Percentiles rank a stretch among this genome's conserved stretches.
Conservation (phyloP, 2,888 invertebrate species). For the Sinelater perroti region DNA sequence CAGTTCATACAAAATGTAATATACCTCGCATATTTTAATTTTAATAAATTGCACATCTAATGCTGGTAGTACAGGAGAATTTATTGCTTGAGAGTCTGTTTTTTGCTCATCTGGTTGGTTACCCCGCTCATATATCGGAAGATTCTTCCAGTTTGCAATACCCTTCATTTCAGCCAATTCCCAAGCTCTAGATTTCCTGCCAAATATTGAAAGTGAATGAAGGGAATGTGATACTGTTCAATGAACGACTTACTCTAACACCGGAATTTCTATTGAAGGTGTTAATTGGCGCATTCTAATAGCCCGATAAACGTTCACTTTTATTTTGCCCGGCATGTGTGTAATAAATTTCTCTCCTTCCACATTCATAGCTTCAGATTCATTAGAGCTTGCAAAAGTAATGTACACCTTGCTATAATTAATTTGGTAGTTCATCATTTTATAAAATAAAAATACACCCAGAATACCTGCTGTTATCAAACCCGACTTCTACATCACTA, state of each 20-base stretch:
- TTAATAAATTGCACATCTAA: constrained; percentile 68
- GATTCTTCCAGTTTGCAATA: constrained; percentile 23
- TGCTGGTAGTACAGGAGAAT: constrained; percentile 66
- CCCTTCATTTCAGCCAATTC: constrained; percentile 46
- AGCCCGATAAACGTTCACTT: constrained; percentile 77
- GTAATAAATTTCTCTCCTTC: constrained; percentile 59
- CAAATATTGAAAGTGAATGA: too few relatives aligned
- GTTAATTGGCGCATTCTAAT: constrained; percentile 72
- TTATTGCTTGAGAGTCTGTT: background rate
- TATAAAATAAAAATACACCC: background rate
- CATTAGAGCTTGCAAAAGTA: constrained; percentile 66
- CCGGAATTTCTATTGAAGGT: constrained; percentile 63
- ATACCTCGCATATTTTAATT: constrained; percentile 67
- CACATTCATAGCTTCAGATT: constrained; percentile 48
- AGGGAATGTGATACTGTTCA: background rate
- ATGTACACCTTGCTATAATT: constrained; percentile 72
- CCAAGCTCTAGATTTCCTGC: constrained; percentile 41
- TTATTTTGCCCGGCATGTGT: constrained; percentile 69
- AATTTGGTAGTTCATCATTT: constrained; percentile 34
- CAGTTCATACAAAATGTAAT: background rate
- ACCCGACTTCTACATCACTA: constrained; percentile 64
- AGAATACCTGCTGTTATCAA: constrained; percentile 65
- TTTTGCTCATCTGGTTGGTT: background rate
- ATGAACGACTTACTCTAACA: constrained; percentile 66
- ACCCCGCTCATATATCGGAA: background rate